Percentiles rank a stretch among this genome's conserved stretches.
Conservation (phyloP, 2,797 vertebrate genomes). For the Pipistrellus pygmaeus region DNA sequence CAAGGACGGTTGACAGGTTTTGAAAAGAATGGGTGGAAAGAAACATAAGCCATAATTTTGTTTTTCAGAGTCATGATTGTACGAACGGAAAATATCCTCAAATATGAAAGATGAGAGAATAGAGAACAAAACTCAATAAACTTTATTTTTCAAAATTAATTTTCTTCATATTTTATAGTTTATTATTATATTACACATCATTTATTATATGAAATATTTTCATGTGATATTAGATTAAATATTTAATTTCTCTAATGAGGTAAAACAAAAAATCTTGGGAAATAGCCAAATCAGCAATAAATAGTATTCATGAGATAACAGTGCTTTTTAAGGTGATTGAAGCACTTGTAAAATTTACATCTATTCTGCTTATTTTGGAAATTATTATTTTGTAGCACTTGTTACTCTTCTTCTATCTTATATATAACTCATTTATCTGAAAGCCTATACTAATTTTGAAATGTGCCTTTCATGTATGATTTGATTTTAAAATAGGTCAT, state of each 20-base stretch:
- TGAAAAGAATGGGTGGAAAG: slow-evolving; percentile 69
- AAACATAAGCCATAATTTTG: slow-evolving; percentile 69
- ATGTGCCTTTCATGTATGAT: not conserved
- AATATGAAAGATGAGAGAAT: slow-evolving; percentile 55
- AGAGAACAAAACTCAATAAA: not conserved
- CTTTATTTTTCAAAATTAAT: not conserved
- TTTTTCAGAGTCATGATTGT: slow-evolving; percentile 53
- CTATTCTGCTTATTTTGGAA: not conserved
- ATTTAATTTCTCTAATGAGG: slow-evolving; percentile 16
- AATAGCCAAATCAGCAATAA: slow-evolving; percentile 20
- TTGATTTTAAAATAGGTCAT: slow-evolving; percentile 9
- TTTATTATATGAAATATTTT: not conserved
- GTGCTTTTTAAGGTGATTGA: not conserved
- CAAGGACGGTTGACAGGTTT: slow-evolving; percentile 72
- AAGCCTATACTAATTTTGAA: not conserved
- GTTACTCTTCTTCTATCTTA: not conserved
- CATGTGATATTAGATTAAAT: not conserved
- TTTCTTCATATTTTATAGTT: slow-evolving; percentile 12
- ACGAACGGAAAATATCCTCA: slow-evolving; percentile 60
- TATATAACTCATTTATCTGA: not conserved
- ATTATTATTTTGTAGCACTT: not conserved
- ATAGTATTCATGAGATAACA: not conserved
- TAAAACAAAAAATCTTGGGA: not conserved
- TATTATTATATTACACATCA: not conserved
- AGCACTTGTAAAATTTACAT: not conserved